Evolutionary conservation across 2,113 vertebrate genomes (phyloP), one percentile per base, ranked within the genome.

Genomic region (Merops nubicus): DNA sequence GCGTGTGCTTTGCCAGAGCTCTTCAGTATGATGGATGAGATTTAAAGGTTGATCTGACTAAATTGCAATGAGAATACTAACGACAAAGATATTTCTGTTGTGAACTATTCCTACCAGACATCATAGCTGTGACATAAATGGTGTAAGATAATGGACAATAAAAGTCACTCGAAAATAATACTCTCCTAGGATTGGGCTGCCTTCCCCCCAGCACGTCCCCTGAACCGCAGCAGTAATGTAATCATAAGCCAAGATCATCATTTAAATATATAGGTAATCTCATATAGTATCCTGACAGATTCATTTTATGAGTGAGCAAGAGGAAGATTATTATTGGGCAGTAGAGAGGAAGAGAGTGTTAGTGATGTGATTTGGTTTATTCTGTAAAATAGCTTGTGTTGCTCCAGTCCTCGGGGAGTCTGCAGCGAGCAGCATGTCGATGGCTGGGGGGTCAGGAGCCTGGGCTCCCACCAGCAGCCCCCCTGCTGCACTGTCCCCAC

Each of bases 101-200:
- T 95, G 97, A 60, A 84, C 88, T 97, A 83, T 96, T 97, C 97
- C 95, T 98, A 96, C 97, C 94, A 98, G 96, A 6, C 91, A 91
- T 97, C 31, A 8, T 75, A 94, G 97, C 97, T 54, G 90, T 95
- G 97, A 97, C 96, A 95, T 97, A 97, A 98, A 96, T 9, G 93
- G 91, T 48, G 31, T 96, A 95, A 95, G 95, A 95, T 98, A 98
- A 98, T 97, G 96, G 98, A 97, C 98, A 97, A 97, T 98, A 98
- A 98, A 98, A 98, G 96, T 98, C 97, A 78, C 95, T 36, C 0
- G 57, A 75, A 98, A 98, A 97, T 98, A 97, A 97, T 96, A 93
- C 96, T 97, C 97, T 98, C 97, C 92, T 62, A 97, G 96, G 98
- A 96, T 9, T 72, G n/a, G 86, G 18, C 86, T 96, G 94, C 84